Evolutionary conservation across 2,888 invertebrate species (phyloP).

Genomic region (Aethes cnicana): DNA sequence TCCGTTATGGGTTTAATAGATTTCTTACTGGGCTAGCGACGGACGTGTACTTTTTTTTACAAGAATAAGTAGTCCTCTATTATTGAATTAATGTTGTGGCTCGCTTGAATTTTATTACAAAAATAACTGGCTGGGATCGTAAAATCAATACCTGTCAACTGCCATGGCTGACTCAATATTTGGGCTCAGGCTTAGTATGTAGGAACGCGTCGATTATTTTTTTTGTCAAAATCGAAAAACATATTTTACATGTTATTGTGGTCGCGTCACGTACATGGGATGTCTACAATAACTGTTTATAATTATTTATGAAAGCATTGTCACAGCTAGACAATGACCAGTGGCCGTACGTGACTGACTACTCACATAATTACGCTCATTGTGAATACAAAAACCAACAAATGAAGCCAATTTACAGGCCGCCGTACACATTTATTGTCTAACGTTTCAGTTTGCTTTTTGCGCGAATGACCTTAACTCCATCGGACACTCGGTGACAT

Average conservation of each 20-base stretch:
- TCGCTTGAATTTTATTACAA: background rate
- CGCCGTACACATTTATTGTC: conserved; percentile 10
- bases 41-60: background rate
- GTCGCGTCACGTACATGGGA: conserved; percentile 19
- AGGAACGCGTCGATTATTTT: background rate
- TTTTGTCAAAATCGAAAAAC: conserved; percentile 2
- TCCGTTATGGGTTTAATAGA: conserved; percentile 2
- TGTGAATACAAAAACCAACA: conserved; percentile 26
- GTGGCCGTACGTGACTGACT: conserved; percentile 52
- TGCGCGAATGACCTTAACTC: conserved; percentile 12
- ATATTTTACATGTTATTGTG: conserved; percentile 4
- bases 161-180: no score
- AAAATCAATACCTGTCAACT: background rate
- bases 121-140: background rate
- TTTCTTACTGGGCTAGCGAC: background rate
- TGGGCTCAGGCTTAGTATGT: no score
- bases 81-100: background rate
- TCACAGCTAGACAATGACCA: conserved; percentile 55
- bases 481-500: background rate
- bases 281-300: conserved; percentile 38
- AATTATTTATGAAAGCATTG: conserved; percentile 62
- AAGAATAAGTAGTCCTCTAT: no score
- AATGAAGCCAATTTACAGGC: conserved; percentile 16
- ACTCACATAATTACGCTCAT: conserved; percentile 31
- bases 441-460: conserved; percentile 11